phyloP scores from a whole-genome alignment of 2,113 vertebrate species.

The Capricornis sumatraensis region DNA sequence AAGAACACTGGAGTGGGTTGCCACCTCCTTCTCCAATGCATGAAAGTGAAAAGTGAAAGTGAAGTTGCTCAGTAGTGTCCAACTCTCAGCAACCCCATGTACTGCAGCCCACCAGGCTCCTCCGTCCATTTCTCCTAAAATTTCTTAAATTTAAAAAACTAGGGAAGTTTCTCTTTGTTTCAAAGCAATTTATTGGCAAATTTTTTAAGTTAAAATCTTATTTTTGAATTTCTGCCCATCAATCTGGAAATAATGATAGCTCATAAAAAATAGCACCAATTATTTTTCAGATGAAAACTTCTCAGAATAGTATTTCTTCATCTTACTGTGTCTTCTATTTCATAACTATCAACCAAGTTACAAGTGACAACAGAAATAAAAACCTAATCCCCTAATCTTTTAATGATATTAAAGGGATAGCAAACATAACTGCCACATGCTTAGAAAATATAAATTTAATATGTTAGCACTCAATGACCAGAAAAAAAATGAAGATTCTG shows the following conservation, averaged over 20 bases:
- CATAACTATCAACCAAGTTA: constrained; percentile 16
- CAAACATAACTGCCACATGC: not conserved
- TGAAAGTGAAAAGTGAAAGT: too few species aligned
- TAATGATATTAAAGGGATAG: not conserved
- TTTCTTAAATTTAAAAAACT: not conserved
- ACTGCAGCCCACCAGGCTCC: too few species aligned
- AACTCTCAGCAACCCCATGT: too few species aligned
- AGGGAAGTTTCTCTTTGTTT: not conserved
- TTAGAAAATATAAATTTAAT: not conserved
- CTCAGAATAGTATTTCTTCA: not conserved
- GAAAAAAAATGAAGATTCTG: not conserved
- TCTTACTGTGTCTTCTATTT: not conserved
- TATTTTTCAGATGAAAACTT: constrained; percentile 30
- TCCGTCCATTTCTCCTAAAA: not conserved
- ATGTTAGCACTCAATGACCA: not conserved
- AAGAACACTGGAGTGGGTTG: too few species aligned
- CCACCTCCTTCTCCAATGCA: too few species aligned
- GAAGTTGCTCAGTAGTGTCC: too few species aligned
- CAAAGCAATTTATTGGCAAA: constrained; percentile 41
- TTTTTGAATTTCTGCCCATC: constrained; percentile 60
- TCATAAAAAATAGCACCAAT: constrained; percentile 52
- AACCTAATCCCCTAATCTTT: not conserved
- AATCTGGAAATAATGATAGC: constrained; percentile 66
- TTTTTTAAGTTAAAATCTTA: constrained; percentile 7
- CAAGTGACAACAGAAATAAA: constrained; percentile 18